Base-by-base conservation (phyloP, 1,140 invertebrate genomes). In the Plutomurus gul region DNA sequence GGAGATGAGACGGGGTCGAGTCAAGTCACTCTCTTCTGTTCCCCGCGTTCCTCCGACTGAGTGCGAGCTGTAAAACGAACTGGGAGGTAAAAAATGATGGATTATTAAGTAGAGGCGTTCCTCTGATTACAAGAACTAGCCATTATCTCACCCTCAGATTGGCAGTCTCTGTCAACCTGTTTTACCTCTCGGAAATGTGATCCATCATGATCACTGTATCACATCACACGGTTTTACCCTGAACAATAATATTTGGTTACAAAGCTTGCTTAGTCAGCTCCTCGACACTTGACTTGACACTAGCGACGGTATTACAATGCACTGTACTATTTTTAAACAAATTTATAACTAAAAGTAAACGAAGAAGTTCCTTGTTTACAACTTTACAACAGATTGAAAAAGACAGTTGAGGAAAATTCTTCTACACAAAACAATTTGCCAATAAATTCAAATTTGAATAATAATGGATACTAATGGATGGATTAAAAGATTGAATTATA, bases 61-160 rank as follows among this genome's bases (percentile, higher is more conserved):
- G 27, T 33, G 51, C 13, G 27, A 13, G 39, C 47, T 60, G 51
- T 60, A 30, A 65, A 65, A 33, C 56, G 56, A 51, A 56, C 60
- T 77, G 76, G 76, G 60, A 77, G 51, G 51, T 65, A 77, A 49
- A 78, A 78, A 78, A 78, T 78, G 77, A 78, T 77, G 70, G 77
- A 78, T 72, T 78, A 73, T 70, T 72, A 72, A 78, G 77, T 33
- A 72, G 46, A 78, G 77, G 77, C 77, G 77, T 78, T 77, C 51
- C 77, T 78, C 77, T 78, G 77, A 78, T 78, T 78, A 78, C 46
- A 72, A 72, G 65, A 78, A 72, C 77, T 47, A 73, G 70, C 77
- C 77, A 78, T 78, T 78, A 78, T 78, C 77, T 78, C 77, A 78
- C 77, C 43, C 70, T 78, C 39, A 30, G 77, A 78, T 78, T 78